Percentiles rank a stretch among this genome's conserved stretches.
These are phyloP conservation scores for Diorhabda elongata DNA, from an alignment of 1,140 invertebrate species.

Conservation along the genomic window DNA sequence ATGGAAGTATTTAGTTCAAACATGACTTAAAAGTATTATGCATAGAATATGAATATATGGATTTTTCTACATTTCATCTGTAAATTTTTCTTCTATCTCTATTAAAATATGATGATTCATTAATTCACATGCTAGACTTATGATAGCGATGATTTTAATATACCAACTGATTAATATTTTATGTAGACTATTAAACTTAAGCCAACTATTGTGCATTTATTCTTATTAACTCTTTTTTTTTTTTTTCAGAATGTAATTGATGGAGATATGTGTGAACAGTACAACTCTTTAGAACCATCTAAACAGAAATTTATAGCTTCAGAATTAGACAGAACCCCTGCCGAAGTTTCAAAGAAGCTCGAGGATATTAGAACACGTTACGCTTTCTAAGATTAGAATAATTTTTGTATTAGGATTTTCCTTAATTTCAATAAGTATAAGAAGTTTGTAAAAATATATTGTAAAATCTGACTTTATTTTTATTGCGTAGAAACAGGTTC, in stretches of 20 bases:
- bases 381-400: slow-evolving; percentile 70
- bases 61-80: too few species aligned
- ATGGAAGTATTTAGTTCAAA: background rate
- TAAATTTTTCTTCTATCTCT: too few species aligned
- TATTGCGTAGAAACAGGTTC: too few species aligned
- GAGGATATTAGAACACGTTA: slow-evolving; percentile 93
- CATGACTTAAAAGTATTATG: too few species aligned
- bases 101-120: slow-evolving; percentile 27
- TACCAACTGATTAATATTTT: slow-evolving; percentile 12
- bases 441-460: too few species aligned
- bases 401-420: background rate
- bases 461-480: too few species aligned
- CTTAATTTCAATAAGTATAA: too few species aligned
- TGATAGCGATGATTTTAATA: slow-evolving; percentile 33
- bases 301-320: slow-evolving; percentile 95
- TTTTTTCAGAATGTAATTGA: slow-evolving; percentile 88
- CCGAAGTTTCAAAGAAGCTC: slow-evolving; percentile 94
- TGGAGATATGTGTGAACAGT: slow-evolving; percentile 98
- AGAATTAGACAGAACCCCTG: slow-evolving; percentile 90
- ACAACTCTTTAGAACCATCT: slow-evolving; percentile 87
- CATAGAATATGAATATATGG: too few species aligned
- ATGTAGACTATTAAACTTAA: slow-evolving; percentile 2
- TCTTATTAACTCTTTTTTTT: slow-evolving; percentile 34
- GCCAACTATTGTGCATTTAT: background rate
- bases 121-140: slow-evolving; percentile 42